These are phyloP conservation scores for Cyprinodon tularosa DNA, from an alignment of 2,113 vertebrate genomes.

Conservation along the genomic window DNA sequence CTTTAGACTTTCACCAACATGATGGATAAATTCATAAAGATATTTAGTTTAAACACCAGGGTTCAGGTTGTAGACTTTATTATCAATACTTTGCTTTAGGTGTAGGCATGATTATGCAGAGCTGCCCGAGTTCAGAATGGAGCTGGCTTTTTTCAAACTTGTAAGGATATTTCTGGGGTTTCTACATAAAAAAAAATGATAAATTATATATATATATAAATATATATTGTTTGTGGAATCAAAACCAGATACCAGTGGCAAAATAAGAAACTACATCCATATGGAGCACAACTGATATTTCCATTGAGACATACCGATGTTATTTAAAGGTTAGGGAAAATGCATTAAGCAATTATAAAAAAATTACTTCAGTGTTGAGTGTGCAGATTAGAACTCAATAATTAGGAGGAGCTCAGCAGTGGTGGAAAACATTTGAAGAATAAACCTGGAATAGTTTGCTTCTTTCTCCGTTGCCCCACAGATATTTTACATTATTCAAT, in stretches of 20 bases:
- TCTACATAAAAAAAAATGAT: background rate
- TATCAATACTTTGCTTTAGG: background rate
- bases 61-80: background rate
- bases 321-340: slow-evolving; percentile 72
- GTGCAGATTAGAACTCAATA: slow-evolving; percentile 69
- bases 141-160: too few relatives aligned
- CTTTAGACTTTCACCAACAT: background rate
- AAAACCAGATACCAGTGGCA: slow-evolving; percentile 37
- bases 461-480: slow-evolving; percentile 85
- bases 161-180: background rate
- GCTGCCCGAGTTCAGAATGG: background rate
- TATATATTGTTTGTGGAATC: too few relatives aligned
- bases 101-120: background rate
- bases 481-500: slow-evolving; percentile 98
- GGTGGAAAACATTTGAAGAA: slow-evolving; percentile 79
- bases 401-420: slow-evolving; percentile 67
- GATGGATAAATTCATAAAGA: background rate
- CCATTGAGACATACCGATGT: slow-evolving; percentile 52
- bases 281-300: slow-evolving; percentile 53
- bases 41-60: too few relatives aligned
- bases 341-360: slow-evolving; percentile 62
- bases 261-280: slow-evolving; percentile 68
- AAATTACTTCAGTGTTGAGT: slow-evolving; percentile 73
- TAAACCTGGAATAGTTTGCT: slow-evolving; percentile 82
- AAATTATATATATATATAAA: too few relatives aligned